These are phyloP conservation scores for Phytoseiulus persimilis DNA, from an alignment of 2,888 invertebrate species.

Conservation along the genomic window DNA sequence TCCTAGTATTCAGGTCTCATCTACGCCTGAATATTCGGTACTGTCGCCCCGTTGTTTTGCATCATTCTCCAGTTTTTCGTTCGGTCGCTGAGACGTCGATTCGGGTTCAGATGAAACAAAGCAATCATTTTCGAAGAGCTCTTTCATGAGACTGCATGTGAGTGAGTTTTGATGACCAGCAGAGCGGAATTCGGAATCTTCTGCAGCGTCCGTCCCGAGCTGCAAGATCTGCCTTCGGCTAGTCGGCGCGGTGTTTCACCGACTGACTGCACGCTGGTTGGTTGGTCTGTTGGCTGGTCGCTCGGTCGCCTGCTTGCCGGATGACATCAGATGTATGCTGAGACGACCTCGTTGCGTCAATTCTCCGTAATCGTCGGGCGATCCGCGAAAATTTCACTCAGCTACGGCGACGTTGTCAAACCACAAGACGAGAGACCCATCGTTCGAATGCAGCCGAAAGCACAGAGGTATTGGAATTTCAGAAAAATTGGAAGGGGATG, in stretches of 20 bases:
- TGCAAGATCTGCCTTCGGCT: neutral
- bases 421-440: neutral
- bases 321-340: neutral
- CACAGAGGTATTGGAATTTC: neutral
- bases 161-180: neutral
- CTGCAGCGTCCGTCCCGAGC: neutral
- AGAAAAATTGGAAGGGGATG: neutral
- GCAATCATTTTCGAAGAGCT: neutral
- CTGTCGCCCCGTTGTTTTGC: no score
- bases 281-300: neutral
- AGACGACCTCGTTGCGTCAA: slow-evolving; percentile 5
- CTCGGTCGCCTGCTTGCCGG: neutral
- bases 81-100: no score
- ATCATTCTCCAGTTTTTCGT: no score
- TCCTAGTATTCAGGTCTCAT: no score
- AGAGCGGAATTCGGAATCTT: neutral
- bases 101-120: neutral
- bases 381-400: neutral
- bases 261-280: no score
- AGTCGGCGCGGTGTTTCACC: neutral
- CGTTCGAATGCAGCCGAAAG: neutral
- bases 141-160: neutral
- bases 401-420: neutral
- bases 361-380: slow-evolving; percentile 5
- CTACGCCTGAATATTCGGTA: no score